phyloP scores from a whole-genome alignment of 2,113 vertebrate species.

The Gymnobelideus leadbeateri region DNA sequence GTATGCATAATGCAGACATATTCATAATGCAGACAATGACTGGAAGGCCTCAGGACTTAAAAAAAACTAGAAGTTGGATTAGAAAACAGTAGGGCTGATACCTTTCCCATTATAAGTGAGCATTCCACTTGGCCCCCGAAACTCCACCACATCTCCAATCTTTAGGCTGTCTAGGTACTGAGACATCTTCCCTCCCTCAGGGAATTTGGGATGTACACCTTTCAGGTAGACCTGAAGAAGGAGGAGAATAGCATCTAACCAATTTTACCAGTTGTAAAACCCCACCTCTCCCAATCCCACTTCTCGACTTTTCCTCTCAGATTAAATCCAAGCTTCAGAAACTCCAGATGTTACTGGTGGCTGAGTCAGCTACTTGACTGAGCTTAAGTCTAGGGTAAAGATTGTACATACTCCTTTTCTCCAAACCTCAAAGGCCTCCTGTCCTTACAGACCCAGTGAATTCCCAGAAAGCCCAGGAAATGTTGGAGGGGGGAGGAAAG shows the following conservation, averaged over 20 bases:
- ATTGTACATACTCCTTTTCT: not conserved
- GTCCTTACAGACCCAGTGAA: not conserved
- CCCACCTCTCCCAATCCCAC: not conserved
- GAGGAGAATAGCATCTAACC: not conserved
- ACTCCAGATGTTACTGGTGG: not conserved
- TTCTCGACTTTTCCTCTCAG: not conserved
- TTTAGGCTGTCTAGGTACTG: slow-evolving; percentile 94
- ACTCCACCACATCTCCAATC: slow-evolving; percentile 93
- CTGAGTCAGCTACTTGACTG: not conserved
- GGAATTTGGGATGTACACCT: slow-evolving; percentile 93
- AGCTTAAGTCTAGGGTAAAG: not conserved
- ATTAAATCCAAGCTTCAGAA: not conserved
- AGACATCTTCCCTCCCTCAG: slow-evolving; percentile 97
- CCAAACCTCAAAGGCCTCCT: not conserved
- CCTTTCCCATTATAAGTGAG: slow-evolving; percentile 95
- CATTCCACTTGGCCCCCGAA: slow-evolving; percentile 95
- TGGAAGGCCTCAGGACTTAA: not conserved
- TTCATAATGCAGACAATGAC: not conserved
- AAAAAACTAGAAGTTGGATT: not conserved
- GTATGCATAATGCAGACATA: not conserved
- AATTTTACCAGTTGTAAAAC: not conserved
- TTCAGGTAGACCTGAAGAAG: slow-evolving; percentile 92
- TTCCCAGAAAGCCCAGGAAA: slow-evolving; percentile 34
- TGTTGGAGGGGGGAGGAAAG: not conserved
- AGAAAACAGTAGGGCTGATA: slow-evolving; percentile 59